phyloP scores from a whole-genome alignment of 2,797 vertebrate species.

The Sorex maritimensis region DNA sequence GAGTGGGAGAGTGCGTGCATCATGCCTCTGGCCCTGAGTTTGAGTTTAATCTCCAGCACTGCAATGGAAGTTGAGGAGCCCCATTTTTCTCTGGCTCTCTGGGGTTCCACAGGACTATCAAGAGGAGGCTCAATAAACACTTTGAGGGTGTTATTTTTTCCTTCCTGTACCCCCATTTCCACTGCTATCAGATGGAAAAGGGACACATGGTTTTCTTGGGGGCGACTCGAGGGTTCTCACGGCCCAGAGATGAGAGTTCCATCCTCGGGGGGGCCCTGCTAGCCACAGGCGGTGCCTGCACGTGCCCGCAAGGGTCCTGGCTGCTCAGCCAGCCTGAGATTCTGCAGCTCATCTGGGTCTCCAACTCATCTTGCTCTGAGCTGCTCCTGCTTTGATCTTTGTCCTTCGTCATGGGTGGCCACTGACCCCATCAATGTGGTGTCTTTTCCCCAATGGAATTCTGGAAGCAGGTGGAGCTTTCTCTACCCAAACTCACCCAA shows the following conservation, averaged over 20 bases:
- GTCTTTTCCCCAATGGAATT: rapidly evolving
- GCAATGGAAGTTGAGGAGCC: too few relatives aligned
- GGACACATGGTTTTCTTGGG: background rate
- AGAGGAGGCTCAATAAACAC: too few relatives aligned
- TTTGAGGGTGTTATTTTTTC: too few relatives aligned
- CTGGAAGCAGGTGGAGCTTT: too few relatives aligned
- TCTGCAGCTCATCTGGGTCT: background rate
- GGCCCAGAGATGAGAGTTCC: background rate
- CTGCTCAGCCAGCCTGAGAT: background rate
- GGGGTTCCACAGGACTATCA: too few relatives aligned
- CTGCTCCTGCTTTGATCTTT: background rate
- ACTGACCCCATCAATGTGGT: background rate
- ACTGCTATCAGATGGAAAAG: background rate
- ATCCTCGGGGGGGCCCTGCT: background rate
- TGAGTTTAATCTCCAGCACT: too few relatives aligned
- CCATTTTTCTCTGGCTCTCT: too few relatives aligned
- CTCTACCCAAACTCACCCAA: rapidly evolving
- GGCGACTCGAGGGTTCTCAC: background rate
- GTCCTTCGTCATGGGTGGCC: background rate
- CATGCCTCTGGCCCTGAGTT: too few relatives aligned
- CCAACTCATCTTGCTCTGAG: background rate
- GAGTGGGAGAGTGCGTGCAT: too few relatives aligned
- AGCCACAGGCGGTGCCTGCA: too few relatives aligned
- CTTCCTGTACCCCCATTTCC: background rate
- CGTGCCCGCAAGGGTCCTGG: too few relatives aligned